Base-by-base conservation (phyloP, 2,797 vertebrate genomes). In the Pangasius sanitwongsei region DNA sequence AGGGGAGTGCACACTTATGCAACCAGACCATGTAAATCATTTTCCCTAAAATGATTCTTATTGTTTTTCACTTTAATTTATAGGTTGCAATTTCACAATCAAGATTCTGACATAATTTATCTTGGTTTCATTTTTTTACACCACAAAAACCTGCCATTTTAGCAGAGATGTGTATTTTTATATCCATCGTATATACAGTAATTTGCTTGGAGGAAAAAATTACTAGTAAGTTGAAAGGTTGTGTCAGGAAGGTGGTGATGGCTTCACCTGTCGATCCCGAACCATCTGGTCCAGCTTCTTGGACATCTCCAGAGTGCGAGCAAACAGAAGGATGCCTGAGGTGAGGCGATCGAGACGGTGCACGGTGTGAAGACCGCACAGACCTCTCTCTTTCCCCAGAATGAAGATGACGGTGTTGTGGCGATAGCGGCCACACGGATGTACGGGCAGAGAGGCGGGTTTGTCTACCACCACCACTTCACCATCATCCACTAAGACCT, bases 371-470 rank as follows among this genome's bases (percentile, higher is more conserved):
- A 99, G 94, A 82, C 97, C 97, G 57, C 95, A 96, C 85, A 99
- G 94, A 0, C 97, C 96, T 0, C 94, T 96, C 91, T 99, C 99
- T 92, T 99, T 99, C 34, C 98, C 98, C 88, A 99, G 93, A 92
- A 99, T 98, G 94, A 99, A 99, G 92, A 99, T 99, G 87, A 99
- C 97, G 0, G 98, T 98, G 95, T 99, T 99, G 95, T 99, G 98
- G 20, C 98, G 96, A 93, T 98, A 99, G n/a, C 99, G 97, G 31
- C 99, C 99, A 0, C 99, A 99, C 0, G 99, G 99, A 67, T 99
- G 99, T 0, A 99, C 99, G 0, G 99, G 99, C 86, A 99, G 95
- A 1, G 99, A 99, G 13, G 98, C 97, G 0, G 99, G 98, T 86
- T 99, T 99, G 93, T 99, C 96, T 15, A 99, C 97, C 41, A 99